Percentiles rank a stretch among this genome's conserved stretches.
Conservation (phyloP, 2,113 vertebrate genomes). For the Scophthalmus maximus region DNA sequence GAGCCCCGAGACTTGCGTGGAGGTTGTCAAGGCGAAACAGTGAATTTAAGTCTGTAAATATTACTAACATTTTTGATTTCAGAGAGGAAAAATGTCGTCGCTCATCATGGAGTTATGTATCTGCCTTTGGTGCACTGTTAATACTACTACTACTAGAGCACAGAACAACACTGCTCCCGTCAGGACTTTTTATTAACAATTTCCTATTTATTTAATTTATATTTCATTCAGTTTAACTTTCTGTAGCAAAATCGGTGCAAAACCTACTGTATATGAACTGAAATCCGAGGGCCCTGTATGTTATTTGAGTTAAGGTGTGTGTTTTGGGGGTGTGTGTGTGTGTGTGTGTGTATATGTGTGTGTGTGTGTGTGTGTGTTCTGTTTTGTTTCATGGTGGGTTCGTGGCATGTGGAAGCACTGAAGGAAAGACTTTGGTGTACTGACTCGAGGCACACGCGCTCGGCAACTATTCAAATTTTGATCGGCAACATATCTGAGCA, state of each 20-base stretch:
- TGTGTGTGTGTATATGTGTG: too few relatives aligned
- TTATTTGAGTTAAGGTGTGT: constrained; percentile 42
- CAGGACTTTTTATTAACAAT: constrained; percentile 52
- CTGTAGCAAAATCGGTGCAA: constrained; percentile 66
- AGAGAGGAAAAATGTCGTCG: constrained; percentile 54
- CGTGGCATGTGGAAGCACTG: constrained; percentile 53
- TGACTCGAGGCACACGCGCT: constrained; percentile 44
- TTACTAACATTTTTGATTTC: constrained; percentile 54
- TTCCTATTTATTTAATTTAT: constrained; percentile 78
- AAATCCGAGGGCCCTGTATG: constrained; percentile 50
- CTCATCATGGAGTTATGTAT: constrained; percentile 66
- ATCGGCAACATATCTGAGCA: constrained; percentile 80
- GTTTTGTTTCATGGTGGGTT: constrained; percentile 18
- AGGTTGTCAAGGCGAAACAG: constrained; percentile 52
- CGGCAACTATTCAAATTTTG: constrained; percentile 59
- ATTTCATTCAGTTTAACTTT: constrained; percentile 52
- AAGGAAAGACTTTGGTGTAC: constrained; percentile 38
- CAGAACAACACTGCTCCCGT: constrained; percentile 54
- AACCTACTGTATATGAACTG: constrained; percentile 58
- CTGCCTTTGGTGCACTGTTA: constrained; percentile 61
- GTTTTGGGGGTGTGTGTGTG: constrained; percentile 53
- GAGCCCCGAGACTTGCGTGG: constrained; percentile 59
- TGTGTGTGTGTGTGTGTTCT: constrained; percentile 41
- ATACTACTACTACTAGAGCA: constrained; percentile 50
- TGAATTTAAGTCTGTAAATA: constrained; percentile 70